phyloP scores from a whole-genome alignment of 2,113 vertebrate genomes.

The Sylvietta virens region DNA sequence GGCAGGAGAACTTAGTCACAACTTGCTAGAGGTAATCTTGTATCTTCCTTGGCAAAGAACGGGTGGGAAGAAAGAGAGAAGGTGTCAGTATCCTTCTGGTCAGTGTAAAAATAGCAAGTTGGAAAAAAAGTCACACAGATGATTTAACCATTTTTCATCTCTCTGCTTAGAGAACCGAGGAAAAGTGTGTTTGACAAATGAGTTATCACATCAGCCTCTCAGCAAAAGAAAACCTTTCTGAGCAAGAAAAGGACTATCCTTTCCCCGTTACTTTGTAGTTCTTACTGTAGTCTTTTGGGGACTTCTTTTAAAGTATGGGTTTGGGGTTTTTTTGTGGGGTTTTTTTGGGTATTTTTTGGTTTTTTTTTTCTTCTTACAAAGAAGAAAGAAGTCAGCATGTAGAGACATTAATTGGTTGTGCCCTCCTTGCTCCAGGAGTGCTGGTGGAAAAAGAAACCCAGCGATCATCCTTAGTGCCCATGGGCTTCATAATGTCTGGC shows the following conservation, averaged over 20 bases:
- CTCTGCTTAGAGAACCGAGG: neutral
- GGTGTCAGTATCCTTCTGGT: neutral
- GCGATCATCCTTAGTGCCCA: neutral
- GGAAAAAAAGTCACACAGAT: neutral
- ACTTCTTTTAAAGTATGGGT: neutral
- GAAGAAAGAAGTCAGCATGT: neutral
- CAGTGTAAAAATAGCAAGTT: neutral
- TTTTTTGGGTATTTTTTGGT: too few species aligned
- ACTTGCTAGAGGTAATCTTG: neutral
- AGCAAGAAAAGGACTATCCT: neutral
- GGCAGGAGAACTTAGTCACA: neutral
- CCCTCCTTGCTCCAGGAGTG: neutral
- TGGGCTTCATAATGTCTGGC: constrained; percentile 4
- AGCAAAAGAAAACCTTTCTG: neutral
- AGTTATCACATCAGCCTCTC: neutral
- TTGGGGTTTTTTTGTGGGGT: too few species aligned
- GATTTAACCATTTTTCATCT: neutral
- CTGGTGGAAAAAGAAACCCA: neutral
- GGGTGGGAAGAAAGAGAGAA: neutral
- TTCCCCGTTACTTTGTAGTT: neutral
- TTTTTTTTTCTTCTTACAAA: neutral
- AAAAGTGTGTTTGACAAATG: neutral
- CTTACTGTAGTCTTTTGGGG: neutral
- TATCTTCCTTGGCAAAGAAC: neutral
- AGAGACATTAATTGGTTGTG: neutral